These are phyloP conservation scores for Botia almorhae DNA, from an alignment of 2,797 vertebrate genomes.

Conservation along the genomic window DNA sequence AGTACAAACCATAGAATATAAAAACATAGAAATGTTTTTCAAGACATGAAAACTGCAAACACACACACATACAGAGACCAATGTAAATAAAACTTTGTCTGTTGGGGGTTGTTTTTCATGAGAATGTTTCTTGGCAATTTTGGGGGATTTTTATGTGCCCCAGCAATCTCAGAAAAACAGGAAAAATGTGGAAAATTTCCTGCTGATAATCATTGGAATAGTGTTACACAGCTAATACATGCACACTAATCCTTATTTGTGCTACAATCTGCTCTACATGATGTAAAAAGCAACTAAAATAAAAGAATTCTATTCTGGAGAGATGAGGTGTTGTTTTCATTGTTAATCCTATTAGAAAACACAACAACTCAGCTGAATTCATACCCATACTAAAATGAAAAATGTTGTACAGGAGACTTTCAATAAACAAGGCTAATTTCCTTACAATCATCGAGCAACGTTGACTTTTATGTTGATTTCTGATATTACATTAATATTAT, in stretches of 20 bases:
- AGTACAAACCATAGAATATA: conserved; percentile 17
- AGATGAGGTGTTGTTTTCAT: conserved; percentile 29
- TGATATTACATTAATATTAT: not conserved
- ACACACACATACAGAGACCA: conserved; percentile 13
- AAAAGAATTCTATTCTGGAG: conserved; percentile 17
- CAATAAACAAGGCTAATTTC: not conserved
- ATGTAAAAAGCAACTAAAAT: conserved; percentile 16
- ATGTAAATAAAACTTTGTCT: conserved; percentile 37
- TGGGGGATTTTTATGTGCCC: not conserved
- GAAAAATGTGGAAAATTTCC: conserved; percentile 15
- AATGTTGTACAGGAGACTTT: not conserved
- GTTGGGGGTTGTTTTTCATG: conserved; percentile 14
- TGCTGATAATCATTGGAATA: conserved; percentile 26
- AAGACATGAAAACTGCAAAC: not conserved
- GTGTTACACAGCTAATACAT: conserved; percentile 43
- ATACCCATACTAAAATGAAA: not conserved
- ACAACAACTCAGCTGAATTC: not conserved
- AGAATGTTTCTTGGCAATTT: not conserved
- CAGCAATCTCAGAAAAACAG: not conserved
- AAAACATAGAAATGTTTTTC: conserved; percentile 18
- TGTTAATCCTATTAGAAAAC: conserved; percentile 25
- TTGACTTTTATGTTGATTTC: not conserved
- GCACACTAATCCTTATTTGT: conserved; percentile 43
- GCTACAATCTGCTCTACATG: conserved; percentile 37
- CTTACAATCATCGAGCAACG: not conserved